Evolutionary conservation across 2,888 invertebrate genomes (phyloP), one percentile per base, ranked within the genome.

Genomic region (Parasteatoda lunata): DNA sequence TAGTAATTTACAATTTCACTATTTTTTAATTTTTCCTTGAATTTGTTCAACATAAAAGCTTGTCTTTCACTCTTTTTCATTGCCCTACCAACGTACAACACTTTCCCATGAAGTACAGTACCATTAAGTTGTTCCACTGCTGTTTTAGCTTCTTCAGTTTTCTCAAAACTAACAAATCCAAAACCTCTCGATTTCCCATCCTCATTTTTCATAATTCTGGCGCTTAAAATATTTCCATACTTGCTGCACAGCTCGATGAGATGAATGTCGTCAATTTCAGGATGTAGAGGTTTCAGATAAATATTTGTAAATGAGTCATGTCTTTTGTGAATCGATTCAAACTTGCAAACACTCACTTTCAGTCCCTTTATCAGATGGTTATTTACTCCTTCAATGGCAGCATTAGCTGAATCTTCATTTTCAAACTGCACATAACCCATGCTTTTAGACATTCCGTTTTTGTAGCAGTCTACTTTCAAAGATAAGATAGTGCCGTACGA

Each of bases 361-460:
- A 96, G 96, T 49, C 96, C 96, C 91, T 96, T 96, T 89, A 97
- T 93, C 93, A 99, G 95, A 98, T 99, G 99, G 90, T 96, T 96
- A 93, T 99, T 99, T 87, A 99, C 98, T 93, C 98, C 98, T 91
- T 97, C 97, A 92, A 99, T 99, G 80, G 99, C 98, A 91, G 96
- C 97, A 91, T 96, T 96, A 48, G 98, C 98, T 49, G 98, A 97
- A 93, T 98, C 98, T 92, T 98, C 98, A 79, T 98, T 98, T 93
- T 98, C 98, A 93, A 98, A 99, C 93, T 99, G 98, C 52, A 99
- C 98, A 93, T 98, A 99, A 72, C 98, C 98, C 93, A 98, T 98
- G 77, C 98, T 98, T 92, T 98, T 98, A 76, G 98, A 98, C 89
- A 95, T 94, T 78, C 97, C 97, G 91, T 95, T 96, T 92, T 98